Percentiles rank a stretch among this genome's conserved stretches.
Evolutionary conservation across 2,797 vertebrate genomes (phyloP).

Genomic region (Sebastes diaconus): DNA sequence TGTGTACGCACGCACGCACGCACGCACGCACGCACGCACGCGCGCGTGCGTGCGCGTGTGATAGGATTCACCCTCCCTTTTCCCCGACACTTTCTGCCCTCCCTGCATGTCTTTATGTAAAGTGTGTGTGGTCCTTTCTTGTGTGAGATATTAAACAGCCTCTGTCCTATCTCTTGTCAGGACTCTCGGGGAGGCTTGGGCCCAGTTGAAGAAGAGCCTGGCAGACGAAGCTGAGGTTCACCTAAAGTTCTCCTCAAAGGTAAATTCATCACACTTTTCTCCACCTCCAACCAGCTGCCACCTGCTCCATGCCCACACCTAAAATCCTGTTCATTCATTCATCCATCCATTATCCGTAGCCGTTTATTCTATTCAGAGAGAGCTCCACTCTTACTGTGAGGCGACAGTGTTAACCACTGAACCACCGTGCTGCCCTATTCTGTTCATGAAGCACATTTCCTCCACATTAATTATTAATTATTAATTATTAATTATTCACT

Average conservation of each 20-base stretch:
- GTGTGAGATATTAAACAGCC: constrained; percentile 36
- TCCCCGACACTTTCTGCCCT: not conserved
- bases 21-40: too few relatives aligned
- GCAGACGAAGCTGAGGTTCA: constrained; percentile 97
- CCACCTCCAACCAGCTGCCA: not conserved
- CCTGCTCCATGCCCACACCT: not conserved
- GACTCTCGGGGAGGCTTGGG: constrained; percentile 94
- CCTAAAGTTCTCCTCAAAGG: constrained; percentile 98
- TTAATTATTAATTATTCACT: not conserved
- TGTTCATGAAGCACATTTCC: too few relatives aligned
- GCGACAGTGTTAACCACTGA: too few relatives aligned
- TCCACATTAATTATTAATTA: not conserved
- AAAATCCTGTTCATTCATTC: not conserved
- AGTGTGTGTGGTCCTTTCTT: constrained; percentile 56
- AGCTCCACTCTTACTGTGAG: too few relatives aligned
- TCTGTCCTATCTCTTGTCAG: constrained; percentile 73
- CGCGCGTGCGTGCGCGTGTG: too few relatives aligned
- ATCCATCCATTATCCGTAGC: not conserved
- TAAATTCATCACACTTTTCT: constrained; percentile 61
- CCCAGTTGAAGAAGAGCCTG: constrained; percentile 95
- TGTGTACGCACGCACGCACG: too few relatives aligned
- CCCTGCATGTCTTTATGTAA: not conserved
- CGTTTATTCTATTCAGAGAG: too few relatives aligned
- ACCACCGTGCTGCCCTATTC: too few relatives aligned
- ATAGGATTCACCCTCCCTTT: not conserved